Conservation (phyloP, 2,888 invertebrate genomes). For the Desoria tigrina region DNA sequence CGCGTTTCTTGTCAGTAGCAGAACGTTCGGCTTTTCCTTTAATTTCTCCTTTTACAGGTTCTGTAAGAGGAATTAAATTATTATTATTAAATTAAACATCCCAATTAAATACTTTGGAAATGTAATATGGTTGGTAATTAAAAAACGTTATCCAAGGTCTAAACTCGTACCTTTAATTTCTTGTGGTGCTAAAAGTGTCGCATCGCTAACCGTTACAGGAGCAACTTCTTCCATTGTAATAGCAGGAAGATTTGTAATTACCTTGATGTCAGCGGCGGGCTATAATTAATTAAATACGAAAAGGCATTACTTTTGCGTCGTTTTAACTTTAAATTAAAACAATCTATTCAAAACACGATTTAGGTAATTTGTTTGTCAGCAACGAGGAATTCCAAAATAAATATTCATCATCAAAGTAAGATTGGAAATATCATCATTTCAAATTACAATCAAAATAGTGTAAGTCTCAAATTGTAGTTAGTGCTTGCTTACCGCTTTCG, state of each 20-base stretch:
- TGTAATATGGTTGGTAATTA: not conserved
- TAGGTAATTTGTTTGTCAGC: slow-evolving; percentile 22
- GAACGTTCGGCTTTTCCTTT: slow-evolving; percentile 78
- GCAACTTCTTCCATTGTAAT: slow-evolving; percentile 94
- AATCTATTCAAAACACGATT: too few species aligned
- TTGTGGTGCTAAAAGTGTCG: slow-evolving; percentile 84
- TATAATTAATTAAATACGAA: slow-evolving; percentile 54
- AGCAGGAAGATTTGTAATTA: slow-evolving; percentile 87
- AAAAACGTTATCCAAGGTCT: too few species aligned
- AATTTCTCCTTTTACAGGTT: slow-evolving; percentile 60
- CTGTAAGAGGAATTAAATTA: slow-evolving; percentile 54
- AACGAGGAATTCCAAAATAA: slow-evolving; percentile 41
- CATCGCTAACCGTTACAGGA: slow-evolving; percentile 82
- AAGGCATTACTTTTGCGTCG: too few species aligned
- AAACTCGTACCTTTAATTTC: slow-evolving; percentile 75
- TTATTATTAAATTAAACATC: slow-evolving; percentile 16
- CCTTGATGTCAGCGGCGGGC: slow-evolving; percentile 82
- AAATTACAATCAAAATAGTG: slow-evolving; percentile 1
- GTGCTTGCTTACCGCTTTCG: slow-evolving; percentile 66
- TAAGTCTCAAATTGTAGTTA: not conserved
- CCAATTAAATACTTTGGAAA: too few species aligned
- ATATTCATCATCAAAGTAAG: slow-evolving; percentile 28
- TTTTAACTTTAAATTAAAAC: too few species aligned
- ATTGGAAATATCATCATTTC: slow-evolving; percentile 28
- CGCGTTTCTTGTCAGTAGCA: slow-evolving; percentile 83